These are phyloP conservation scores for Nomada hirtipes DNA, from an alignment of 2,888 invertebrate genomes.

Conservation along the genomic window DNA sequence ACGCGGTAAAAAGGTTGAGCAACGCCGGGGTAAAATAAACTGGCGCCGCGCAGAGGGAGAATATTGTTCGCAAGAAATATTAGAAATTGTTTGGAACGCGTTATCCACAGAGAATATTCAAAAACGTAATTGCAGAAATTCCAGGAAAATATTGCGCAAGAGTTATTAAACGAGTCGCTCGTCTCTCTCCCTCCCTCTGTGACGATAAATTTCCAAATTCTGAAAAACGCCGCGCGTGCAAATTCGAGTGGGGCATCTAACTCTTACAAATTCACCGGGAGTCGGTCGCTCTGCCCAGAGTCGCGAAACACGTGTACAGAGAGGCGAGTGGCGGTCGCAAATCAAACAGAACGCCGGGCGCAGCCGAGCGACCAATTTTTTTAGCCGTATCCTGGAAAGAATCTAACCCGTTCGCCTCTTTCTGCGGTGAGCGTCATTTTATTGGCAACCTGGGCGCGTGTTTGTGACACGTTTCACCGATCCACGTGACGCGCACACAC, in stretches of 20 bases:
- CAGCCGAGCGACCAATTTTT: slow-evolving; percentile 31
- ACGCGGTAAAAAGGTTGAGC: no score
- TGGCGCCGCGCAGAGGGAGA: no score
- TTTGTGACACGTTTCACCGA: slow-evolving; percentile 52
- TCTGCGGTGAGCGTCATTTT: slow-evolving; percentile 40
- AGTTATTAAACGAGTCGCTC: no score
- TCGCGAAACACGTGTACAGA: not conserved
- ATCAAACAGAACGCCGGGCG: slow-evolving; percentile 8
- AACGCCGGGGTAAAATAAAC: no score
- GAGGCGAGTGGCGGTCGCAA: not conserved
- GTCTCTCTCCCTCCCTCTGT: no score
- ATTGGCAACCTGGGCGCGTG: slow-evolving; percentile 33
- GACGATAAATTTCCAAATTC: not conserved
- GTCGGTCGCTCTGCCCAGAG: not conserved
- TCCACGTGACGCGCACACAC: not conserved
- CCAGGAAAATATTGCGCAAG: no score
- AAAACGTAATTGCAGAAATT: no score
- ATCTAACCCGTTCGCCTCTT: slow-evolving; percentile 45
- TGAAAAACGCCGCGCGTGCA: not conserved
- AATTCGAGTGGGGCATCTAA: not conserved
- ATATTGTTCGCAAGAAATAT: no score
- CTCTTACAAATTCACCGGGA: not conserved
- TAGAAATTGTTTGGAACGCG: no score
- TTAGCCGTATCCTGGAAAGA: slow-evolving; percentile 29
- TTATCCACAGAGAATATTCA: no score